Base-by-base conservation (phyloP, 1,140 invertebrate species). In the Aleiodes sp. region DNA sequence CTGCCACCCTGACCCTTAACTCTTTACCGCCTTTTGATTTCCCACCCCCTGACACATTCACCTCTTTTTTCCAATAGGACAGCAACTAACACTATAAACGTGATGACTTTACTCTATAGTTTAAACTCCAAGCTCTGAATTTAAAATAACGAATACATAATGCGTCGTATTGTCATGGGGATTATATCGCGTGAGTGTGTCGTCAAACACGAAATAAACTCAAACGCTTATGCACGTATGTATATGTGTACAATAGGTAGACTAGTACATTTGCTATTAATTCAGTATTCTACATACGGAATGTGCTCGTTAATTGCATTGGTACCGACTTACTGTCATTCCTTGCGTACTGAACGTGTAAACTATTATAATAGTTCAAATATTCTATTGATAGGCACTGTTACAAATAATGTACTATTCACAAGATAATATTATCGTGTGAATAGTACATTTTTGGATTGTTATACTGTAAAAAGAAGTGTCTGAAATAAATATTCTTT, bases 141-240 rank as follows among this genome's bases (percentile, higher is more conserved):
- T 62, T 68, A 57, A 35, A 56, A 56, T 56, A 12, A 56, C 24
- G 46, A 21, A 68, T 68, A 61, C 66, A 37, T 61, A 68, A 68
- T 68, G 28, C 59, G 57, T 43, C 19, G 66, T 19, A 68, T 68
- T 68, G 66, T 67, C 33, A 56, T 62, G 57, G 57, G 35, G 24
- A 21, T 56, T 3, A 61, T 62, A 62, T 68, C 66, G 66, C 66
- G 66, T 68, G 65, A 56, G 41, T 46, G 43, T 39, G 39, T 68
- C 59, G 66, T 68, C 66, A 61, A 68, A 39, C 60, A 68, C 66
- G 59, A 68, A 43, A 43, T n/a, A 43, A 43, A 43, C 39, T 65
- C 63, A 52, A 43, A 65, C n/a, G n/a, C n/a, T n/a, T n/a, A n/a
- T 43, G 19, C 19, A 43, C 19, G 14, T 43, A 43, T 16, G n/a